Evolutionary conservation across 2,888 invertebrate species (phyloP).

Genomic region (Leptopterna dolabrata): DNA sequence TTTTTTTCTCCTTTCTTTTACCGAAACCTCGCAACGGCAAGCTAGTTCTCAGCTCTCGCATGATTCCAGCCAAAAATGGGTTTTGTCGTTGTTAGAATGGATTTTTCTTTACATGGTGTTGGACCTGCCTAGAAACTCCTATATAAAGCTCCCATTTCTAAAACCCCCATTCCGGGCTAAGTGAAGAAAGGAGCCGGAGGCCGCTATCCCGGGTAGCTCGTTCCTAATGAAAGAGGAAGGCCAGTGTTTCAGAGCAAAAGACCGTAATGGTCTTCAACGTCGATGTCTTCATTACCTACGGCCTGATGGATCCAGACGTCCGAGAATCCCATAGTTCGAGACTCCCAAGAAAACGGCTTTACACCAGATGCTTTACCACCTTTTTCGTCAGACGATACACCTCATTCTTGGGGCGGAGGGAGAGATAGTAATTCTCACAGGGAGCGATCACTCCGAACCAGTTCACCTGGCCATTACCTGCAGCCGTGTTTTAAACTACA

Average conservation of each 20-base stretch:
- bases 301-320: neutral
- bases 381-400: neutral
- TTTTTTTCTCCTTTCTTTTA: too few species aligned
- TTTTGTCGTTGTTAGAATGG: too few species aligned
- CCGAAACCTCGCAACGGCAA: too few species aligned
- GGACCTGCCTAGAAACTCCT: neutral
- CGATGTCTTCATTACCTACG: constrained; percentile 15
- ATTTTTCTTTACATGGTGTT: too few species aligned
- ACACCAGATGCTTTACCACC: neutral
- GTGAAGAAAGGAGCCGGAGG: neutral
- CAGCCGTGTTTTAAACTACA: neutral
- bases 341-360: neutral
- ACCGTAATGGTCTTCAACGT: constrained; percentile 18
- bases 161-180: neutral
- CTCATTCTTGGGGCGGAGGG: neutral
- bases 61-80: too few species aligned
- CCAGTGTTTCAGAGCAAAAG: neutral
- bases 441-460: neutral
- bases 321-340: neutral
- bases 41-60: too few species aligned
- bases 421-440: neutral
- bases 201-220: neutral
- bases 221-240: neutral
- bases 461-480: neutral
- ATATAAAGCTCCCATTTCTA: neutral